These are phyloP conservation scores for Lithodes maja DNA, from an alignment of 2,888 invertebrate species.

Conservation along the genomic window DNA sequence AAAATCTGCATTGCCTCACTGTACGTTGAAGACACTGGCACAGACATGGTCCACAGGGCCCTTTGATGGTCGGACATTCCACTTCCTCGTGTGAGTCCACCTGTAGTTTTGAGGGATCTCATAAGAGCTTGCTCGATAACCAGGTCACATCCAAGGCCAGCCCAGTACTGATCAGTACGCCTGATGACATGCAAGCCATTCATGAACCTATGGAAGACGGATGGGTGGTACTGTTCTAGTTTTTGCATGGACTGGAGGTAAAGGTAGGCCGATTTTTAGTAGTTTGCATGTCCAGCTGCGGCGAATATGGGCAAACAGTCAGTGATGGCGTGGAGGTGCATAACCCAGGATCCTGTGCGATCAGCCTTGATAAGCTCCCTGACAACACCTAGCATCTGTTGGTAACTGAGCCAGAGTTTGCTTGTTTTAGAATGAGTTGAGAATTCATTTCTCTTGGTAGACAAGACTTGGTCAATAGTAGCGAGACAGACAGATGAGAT, in stretches of 20 bases:
- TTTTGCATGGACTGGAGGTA: constrained; percentile 23
- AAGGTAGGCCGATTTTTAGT: constrained; percentile 22
- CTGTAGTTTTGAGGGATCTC: constrained; percentile 43
- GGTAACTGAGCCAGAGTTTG: background rate
- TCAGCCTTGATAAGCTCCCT: too few relatives aligned
- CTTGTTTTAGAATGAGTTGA: too few relatives aligned
- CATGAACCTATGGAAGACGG: background rate
- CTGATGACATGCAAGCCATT: constrained; percentile 18
- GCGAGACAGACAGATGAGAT: too few relatives aligned
- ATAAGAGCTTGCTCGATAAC: constrained; percentile 54
- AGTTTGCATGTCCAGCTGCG: constrained; percentile 12
- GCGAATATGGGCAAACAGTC: too few relatives aligned
- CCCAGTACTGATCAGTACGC: constrained; percentile 38
- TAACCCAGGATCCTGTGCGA: too few relatives aligned
- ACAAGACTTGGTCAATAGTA: constrained; percentile 1
- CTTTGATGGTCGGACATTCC: constrained; percentile 36
- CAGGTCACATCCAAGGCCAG: constrained; percentile 40
- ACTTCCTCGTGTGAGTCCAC: constrained; percentile 46
- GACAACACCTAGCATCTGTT: too few relatives aligned
- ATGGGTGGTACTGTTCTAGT: background rate
- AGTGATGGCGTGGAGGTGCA: too few relatives aligned
- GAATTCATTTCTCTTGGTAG: background rate
- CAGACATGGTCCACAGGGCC: constrained; percentile 7
- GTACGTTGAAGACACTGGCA: background rate
- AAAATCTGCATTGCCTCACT: constrained; percentile 5